Percentiles rank a stretch among this genome's conserved stretches.
Conservation (phyloP, 2,797 vertebrate species). For the Betta splendens region DNA sequence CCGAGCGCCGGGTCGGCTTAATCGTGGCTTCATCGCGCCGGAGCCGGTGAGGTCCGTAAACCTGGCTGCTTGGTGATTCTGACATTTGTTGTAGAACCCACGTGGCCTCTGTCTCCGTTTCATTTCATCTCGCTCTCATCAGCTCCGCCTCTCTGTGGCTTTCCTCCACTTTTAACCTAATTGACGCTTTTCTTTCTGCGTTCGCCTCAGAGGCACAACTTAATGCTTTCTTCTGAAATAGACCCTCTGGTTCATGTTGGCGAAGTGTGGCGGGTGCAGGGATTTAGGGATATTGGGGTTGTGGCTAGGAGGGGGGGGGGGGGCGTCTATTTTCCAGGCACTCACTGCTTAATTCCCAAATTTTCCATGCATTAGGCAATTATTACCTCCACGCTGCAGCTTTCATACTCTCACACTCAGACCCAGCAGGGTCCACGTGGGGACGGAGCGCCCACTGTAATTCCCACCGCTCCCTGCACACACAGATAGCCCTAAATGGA, state of each 20-base stretch:
- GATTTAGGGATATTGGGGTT: constrained; percentile 49
- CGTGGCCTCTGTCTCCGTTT: constrained; percentile 28
- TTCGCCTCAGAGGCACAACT: constrained; percentile 43
- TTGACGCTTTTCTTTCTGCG: constrained; percentile 44
- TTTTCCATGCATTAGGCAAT: constrained; percentile 54
- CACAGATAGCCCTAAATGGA: constrained; percentile 77
- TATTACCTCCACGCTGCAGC: constrained; percentile 51
- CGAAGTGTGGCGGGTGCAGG: constrained; percentile 43
- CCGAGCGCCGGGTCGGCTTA: constrained; percentile 49
- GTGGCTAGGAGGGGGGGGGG: constrained; percentile 25
- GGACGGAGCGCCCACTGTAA: constrained; percentile 66
- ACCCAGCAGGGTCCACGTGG: constrained; percentile 32
- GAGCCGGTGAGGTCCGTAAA: constrained; percentile 40
- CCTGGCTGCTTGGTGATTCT: constrained; percentile 21
- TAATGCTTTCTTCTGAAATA: constrained; percentile 52
- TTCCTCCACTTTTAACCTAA: constrained; percentile 40
- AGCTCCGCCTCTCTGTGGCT: constrained; percentile 1
- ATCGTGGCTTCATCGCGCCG: constrained; percentile 49
- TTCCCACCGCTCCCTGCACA: constrained; percentile 73
- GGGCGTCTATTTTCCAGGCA: constrained; percentile 38
- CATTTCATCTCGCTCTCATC: constrained; percentile 26
- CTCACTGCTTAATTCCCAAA: constrained; percentile 44
- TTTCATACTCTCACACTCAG: constrained; percentile 15
- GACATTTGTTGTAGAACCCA: constrained; percentile 29
- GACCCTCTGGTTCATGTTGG: constrained; percentile 55